These are phyloP conservation scores for Diacarnus erythraeanus DNA, from an alignment of 37 sponge, comb jelly and placozoan species.

Conservation along the genomic window DNA sequence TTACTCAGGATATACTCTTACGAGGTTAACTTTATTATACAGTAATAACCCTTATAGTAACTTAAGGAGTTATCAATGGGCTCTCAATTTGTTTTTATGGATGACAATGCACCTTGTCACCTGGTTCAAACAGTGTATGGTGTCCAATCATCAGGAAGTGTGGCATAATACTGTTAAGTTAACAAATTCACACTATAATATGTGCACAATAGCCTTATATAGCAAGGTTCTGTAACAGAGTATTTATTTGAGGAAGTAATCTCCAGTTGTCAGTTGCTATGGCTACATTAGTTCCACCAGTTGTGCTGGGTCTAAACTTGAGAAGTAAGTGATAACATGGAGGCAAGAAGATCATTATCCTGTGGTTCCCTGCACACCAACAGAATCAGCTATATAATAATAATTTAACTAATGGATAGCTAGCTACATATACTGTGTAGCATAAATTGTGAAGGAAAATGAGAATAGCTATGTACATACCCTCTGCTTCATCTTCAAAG, in stretches of 20 bases:
- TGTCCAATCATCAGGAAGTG: no score
- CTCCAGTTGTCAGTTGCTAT: slow-evolving; percentile 72
- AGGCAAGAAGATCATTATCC: slow-evolving; percentile 52
- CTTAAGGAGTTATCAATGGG: no score
- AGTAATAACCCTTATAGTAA: no score
- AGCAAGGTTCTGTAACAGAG: background rate
- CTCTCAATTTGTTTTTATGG: no score
- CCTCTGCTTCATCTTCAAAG: background rate
- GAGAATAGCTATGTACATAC: background rate
- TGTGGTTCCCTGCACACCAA: slow-evolving; percentile 7
- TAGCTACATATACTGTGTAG: no score
- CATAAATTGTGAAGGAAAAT: background rate
- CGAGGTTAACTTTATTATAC: no score
- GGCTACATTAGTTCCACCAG: background rate
- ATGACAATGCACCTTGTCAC: no score
- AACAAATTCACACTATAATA: no score
- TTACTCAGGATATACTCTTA: no score
- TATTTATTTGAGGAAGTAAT: slow-evolving; percentile 41
- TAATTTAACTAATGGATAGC: no score
- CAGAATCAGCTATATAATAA: background rate
- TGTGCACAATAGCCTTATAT: background rate
- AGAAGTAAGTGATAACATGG: slow-evolving; percentile 59
- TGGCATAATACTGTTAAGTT: no score
- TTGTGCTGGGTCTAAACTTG: slow-evolving; percentile 15
- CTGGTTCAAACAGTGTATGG: no score